Evolutionary conservation across 1,140 invertebrate species (phyloP), one percentile per base, ranked within the genome.

Genomic region (Saccostrea glomerata): DNA sequence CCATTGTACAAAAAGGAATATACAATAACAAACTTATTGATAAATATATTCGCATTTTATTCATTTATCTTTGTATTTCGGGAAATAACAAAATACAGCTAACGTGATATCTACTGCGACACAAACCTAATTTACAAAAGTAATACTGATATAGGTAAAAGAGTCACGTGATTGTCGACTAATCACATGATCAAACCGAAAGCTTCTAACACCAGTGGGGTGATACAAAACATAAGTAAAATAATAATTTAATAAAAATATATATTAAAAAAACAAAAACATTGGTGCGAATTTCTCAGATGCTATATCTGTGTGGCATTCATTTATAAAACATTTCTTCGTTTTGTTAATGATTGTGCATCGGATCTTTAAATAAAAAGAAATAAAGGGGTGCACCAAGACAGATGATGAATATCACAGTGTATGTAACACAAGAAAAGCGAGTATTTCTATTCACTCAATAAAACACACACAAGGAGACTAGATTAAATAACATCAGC

Each of bases 121-220:
- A 77, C 70, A 36, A 23, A 25, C 25, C 70, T 77, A 77, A 77
- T 77, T 63, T 77, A 77, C 70, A 77, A 77, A 77, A 25, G 25
- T 77, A 77, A 77, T 77, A 77, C 70, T 77, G 70, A 77, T 77
- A 77, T 77, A 77, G 70, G 70, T 77, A 77, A 77, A 77, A 23
- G 70, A 77, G 70, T 77, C 70, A 77, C 70, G 70, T 77, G 70
- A 36, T 77, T 15, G 3, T 77, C 23, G 13, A 36, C 58, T 20
- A n/a, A 63, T 36, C 70, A 77, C 70, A 17, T 77, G 70, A 77
- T 77, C 70, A 77, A 77, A 77, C 70, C 23, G 15, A 77, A 60
- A 60, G 30, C n/a, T 17, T 63, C 58, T 30, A 17, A 77, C 25
- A 77, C 23, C 70, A 77, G 30, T 77, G 30, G 25, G 30, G 30